A percentile compares a stretch with the other conserved stretches of the same genome.
phyloP scores from a whole-genome alignment of 92 coral and sea anemone genomes.

The Palythoa grandiflora region DNA sequence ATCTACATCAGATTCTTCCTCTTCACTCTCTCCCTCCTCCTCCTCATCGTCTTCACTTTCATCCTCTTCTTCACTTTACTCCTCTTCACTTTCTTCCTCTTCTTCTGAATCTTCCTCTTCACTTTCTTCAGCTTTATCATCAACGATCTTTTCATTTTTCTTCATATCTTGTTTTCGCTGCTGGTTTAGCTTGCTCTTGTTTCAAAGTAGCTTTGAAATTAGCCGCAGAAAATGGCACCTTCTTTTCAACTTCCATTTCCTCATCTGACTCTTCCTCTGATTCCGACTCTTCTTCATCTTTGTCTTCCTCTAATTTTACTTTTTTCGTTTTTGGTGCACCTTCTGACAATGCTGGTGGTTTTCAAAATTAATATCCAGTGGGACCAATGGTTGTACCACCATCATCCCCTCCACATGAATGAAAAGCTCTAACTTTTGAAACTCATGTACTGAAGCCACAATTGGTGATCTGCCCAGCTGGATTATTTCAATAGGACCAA shows the following conservation, averaged over 20 bases:
- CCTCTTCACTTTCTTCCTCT: not conserved
- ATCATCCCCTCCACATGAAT: too few species aligned
- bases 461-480: too few species aligned
- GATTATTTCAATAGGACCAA: too few species aligned
- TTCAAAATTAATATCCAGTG: too few species aligned
- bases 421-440: too few species aligned
- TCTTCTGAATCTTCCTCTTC: slow-evolving; percentile 12
- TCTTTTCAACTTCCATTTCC: slow-evolving; percentile 22
- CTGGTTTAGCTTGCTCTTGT: not conserved
- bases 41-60: not conserved
- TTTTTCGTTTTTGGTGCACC: too few species aligned
- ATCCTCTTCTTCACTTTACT: slow-evolving; percentile 20
- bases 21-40: slow-evolving; percentile 9
- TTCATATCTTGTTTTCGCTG: not conserved
- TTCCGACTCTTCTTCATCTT: not conserved
- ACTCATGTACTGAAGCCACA: too few species aligned
- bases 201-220: not conserved
- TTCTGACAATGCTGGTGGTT: too few species aligned
- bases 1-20: slow-evolving; percentile 7
- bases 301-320: too few species aligned
- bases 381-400: too few species aligned
- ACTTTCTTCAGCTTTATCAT: slow-evolving; percentile 17
- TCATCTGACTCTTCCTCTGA: slow-evolving; percentile 10
- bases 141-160: not conserved
- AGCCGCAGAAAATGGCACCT: not conserved